These are phyloP conservation scores for Chaetodon trifascialis DNA, from an alignment of 2,113 vertebrate species.

Conservation along the genomic window DNA sequence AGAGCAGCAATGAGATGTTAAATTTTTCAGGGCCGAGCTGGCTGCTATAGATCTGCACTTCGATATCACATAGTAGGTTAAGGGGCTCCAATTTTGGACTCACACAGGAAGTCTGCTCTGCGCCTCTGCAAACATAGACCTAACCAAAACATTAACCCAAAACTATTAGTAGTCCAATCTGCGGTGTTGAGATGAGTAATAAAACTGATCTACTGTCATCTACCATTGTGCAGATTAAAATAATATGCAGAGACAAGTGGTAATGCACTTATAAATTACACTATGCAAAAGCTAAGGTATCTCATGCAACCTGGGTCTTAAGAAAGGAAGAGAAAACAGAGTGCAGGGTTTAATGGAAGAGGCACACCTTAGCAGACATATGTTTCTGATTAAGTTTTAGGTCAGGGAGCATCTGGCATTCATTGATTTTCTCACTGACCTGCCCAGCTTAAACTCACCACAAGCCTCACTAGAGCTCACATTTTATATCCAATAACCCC, in stretches of 20 bases:
- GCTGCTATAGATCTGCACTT: background rate
- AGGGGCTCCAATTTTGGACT: constrained; percentile 32
- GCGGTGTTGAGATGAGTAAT: constrained; percentile 3
- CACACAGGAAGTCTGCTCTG: constrained; percentile 59
- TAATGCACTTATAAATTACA: background rate
- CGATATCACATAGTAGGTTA: constrained; percentile 7
- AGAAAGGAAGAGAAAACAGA: constrained; percentile 32
- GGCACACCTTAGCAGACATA: constrained; percentile 70
- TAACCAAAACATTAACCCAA: constrained; percentile 1
- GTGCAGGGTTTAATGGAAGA: background rate
- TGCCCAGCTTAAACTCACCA: constrained; percentile 59
- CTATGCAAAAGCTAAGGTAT: background rate
- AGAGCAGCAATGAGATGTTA: constrained; percentile 38
- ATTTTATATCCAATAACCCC: constrained; percentile 14
- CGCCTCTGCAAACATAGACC: background rate
- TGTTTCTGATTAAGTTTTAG: constrained; percentile 71
- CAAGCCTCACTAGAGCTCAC: constrained; percentile 42
- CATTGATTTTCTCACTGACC: constrained; percentile 66
- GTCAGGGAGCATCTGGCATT: constrained; percentile 70
- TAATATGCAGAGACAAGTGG: background rate
- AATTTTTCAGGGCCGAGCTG: constrained; percentile 44
- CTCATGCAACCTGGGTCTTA: background rate
- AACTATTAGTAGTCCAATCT: constrained; percentile 7
- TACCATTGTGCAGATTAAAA: background rate
- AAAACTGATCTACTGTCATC: background rate